Evolutionary conservation across 2,797 vertebrate species (phyloP).

Genomic region (Oryzias sinensis): DNA sequence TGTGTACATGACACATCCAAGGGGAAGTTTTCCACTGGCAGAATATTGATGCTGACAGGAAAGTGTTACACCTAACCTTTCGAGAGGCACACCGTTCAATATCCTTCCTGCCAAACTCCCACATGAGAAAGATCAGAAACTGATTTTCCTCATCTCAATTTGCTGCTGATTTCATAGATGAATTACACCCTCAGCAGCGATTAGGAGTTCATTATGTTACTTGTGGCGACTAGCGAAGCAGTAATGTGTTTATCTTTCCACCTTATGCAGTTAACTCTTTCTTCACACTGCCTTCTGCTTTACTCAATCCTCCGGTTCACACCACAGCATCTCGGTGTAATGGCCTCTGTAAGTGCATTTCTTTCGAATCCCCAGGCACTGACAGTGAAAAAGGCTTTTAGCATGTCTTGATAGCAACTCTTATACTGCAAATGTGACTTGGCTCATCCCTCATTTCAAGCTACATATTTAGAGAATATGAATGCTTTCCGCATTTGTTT

Average conservation of each 20-base stretch:
- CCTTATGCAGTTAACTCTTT: slow-evolving; percentile 73
- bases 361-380: slow-evolving; percentile 31
- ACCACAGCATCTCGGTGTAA: slow-evolving; percentile 26
- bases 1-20: slow-evolving; percentile 31
- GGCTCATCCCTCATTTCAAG: slow-evolving; percentile 17
- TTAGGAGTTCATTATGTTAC: slow-evolving; percentile 80
- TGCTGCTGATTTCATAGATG: slow-evolving; percentile 78
- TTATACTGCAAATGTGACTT: slow-evolving; percentile 19
- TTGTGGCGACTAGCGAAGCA: slow-evolving; percentile 61
- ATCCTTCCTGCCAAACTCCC: slow-evolving; percentile 63
- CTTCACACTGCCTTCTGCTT: slow-evolving; percentile 35
- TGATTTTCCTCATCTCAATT: slow-evolving; percentile 78
- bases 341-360: slow-evolving; percentile 33
- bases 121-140: slow-evolving; percentile 72
- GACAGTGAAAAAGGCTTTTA: slow-evolving; percentile 47
- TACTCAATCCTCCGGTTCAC: slow-evolving; percentile 32
- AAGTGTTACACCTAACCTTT: slow-evolving; percentile 76
- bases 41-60: slow-evolving; percentile 73
- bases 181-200: slow-evolving; percentile 77
- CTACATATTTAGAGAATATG: slow-evolving; percentile 2
- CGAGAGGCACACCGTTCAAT: slow-evolving; percentile 64
- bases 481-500: slow-evolving; percentile 6
- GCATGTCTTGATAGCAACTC: slow-evolving; percentile 37
- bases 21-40: slow-evolving; percentile 64
- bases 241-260: slow-evolving; percentile 77